These are phyloP conservation scores for Nymphalis io DNA, from an alignment of 1,140 invertebrate species.

Conservation along the genomic window DNA sequence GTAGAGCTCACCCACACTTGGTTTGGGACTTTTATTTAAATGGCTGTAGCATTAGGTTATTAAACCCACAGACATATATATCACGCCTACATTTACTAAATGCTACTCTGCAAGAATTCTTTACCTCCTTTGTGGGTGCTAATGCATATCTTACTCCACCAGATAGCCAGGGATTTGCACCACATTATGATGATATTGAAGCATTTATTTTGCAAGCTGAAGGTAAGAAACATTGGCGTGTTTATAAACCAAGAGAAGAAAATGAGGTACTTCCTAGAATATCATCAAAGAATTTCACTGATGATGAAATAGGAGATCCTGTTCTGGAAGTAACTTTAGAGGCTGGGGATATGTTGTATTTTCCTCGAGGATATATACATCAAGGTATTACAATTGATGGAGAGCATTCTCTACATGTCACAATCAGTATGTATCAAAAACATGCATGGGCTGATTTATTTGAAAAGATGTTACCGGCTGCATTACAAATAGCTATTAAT, in stretches of 20 bases:
- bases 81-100: constrained; percentile 83
- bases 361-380: constrained; percentile 96
- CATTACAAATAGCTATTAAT: constrained; percentile 87
- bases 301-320: constrained; percentile 89
- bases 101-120: constrained; percentile 95
- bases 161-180: constrained; percentile 97
- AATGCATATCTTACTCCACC: constrained; percentile 98
- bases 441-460: constrained; percentile 95
- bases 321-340: constrained; percentile 91
- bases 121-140: constrained; percentile 95
- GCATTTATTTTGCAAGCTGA: constrained; percentile 98
- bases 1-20: constrained; percentile 86
- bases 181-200: constrained; percentile 99
- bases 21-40: constrained; percentile 96
- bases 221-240: constrained; percentile 96
- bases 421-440: constrained; percentile 94
- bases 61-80: constrained; percentile 96
- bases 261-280: constrained; percentile 87
- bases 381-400: constrained; percentile 89
- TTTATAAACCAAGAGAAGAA: constrained; percentile 89
- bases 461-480: constrained; percentile 89
- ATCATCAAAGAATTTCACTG: constrained; percentile 92
- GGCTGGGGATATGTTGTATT: constrained; percentile 95
- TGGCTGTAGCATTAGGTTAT: constrained; percentile 93
- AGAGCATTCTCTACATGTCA: constrained; percentile 94